phyloP scores from a whole-genome alignment of 2,888 invertebrate genomes.

The Theretra japonica region DNA sequence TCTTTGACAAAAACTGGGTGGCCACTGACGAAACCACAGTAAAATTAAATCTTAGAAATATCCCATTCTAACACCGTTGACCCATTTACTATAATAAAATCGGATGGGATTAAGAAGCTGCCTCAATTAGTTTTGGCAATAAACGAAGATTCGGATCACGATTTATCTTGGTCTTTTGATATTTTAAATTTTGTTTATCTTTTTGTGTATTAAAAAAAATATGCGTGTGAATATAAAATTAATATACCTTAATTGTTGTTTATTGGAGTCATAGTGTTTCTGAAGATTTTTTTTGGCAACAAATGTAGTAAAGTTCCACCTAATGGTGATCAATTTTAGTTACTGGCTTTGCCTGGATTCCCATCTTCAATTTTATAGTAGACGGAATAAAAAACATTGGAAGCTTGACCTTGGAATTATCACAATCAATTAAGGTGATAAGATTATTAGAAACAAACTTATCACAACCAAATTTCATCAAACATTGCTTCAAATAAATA shows the following conservation, averaged over 20 bases:
- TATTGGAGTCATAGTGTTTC: neutral
- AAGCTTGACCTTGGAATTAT: no score
- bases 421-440: no score
- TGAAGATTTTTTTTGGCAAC: neutral
- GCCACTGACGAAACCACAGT: slow-evolving; percentile 7
- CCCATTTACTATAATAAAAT: slow-evolving; percentile 18
- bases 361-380: neutral
- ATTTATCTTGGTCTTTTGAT: neutral
- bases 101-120: neutral
- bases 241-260: neutral
- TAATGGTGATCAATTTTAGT: neutral
- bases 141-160: slow-evolving; percentile 1
- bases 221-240: neutral
- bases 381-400: no score
- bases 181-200: slow-evolving; percentile 18
- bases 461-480: no score
- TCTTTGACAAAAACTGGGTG: neutral
- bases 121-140: slow-evolving; percentile 24
- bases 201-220: neutral
- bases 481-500: no score
- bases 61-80: slow-evolving; percentile 6
- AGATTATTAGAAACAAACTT: no score
- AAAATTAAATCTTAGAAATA: slow-evolving; percentile 23
- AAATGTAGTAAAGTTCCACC: neutral
- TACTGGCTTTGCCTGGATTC: neutral